A percentile compares a stretch with the other conserved stretches of the same genome.
Evolutionary conservation across 2,113 vertebrate genomes (phyloP).

Genomic region (Notarius lentiginosus): DNA sequence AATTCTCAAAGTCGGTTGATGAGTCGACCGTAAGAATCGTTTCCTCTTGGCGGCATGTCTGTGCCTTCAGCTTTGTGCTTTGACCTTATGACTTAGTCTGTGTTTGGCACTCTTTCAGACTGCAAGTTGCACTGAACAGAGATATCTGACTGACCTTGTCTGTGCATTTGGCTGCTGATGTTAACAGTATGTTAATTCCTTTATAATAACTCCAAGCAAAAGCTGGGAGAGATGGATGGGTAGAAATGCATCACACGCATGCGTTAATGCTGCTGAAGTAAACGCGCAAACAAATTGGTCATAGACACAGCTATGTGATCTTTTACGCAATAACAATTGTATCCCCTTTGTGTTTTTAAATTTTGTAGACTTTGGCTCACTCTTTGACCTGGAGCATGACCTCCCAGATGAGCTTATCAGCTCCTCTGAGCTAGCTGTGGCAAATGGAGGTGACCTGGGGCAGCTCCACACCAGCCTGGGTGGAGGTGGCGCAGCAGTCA

Average conservation of each 20-base stretch:
- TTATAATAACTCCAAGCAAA: not conserved
- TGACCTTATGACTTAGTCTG: not conserved
- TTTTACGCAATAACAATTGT: not conserved
- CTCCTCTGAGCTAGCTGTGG: slow-evolving; percentile 85
- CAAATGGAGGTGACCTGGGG: slow-evolving; percentile 91
- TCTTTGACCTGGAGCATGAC: slow-evolving; percentile 96
- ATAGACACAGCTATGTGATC: not conserved
- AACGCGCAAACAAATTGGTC: not conserved
- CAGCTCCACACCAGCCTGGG: slow-evolving; percentile 89
- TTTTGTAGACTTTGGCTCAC: slow-evolving; percentile 87
- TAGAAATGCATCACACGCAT: not conserved
- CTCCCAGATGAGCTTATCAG: slow-evolving; percentile 97
- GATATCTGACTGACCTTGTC: not conserved
- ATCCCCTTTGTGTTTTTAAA: not conserved
- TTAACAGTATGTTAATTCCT: not conserved
- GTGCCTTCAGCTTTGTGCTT: not conserved
- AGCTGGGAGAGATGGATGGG: not conserved
- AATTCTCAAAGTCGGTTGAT: not conserved
- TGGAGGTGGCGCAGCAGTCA: slow-evolving; percentile 67
- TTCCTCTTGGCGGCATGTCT: not conserved
- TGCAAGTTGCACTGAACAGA: not conserved
- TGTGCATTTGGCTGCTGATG: not conserved
- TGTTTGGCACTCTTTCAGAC: not conserved
- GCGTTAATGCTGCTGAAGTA: not conserved
- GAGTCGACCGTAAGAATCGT: not conserved